Conservation (phyloP, 2,113 vertebrate genomes). For the Todiramphus saurophagus region DNA sequence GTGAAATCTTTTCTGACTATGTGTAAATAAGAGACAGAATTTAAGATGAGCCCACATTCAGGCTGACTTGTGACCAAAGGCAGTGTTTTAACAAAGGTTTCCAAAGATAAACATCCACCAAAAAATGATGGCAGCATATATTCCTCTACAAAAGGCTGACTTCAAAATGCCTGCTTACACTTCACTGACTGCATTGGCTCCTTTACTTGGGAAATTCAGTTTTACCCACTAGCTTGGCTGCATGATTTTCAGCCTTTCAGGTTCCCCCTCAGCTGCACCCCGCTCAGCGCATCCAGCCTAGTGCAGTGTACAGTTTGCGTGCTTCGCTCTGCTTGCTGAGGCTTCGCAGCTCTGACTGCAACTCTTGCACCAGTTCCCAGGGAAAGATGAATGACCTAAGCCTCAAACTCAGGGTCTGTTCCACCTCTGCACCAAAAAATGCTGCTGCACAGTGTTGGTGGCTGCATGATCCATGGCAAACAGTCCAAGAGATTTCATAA, state of each 20-base stretch:
- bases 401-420: background rate
- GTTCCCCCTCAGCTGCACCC: background rate
- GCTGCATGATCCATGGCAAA: background rate
- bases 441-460: background rate
- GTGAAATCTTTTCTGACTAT: background rate
- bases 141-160: background rate
- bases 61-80: background rate
- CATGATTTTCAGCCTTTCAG: background rate
- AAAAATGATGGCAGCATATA: background rate
- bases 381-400: background rate
- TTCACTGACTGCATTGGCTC: background rate
- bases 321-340: background rate
- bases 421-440: background rate
- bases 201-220: background rate
- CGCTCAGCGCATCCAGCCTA: background rate
- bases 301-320: accelerated
- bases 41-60: background rate
- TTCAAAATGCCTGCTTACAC: background rate
- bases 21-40: background rate
- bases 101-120: background rate
- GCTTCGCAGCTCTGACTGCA: background rate
- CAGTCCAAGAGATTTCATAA: background rate
- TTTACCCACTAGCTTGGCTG: background rate
- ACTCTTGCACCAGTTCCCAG: background rate
- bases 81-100: background rate